A percentile compares a stretch with the other conserved stretches of the same genome.
These are phyloP conservation scores for Halcyon smyrnensis DNA, from an alignment of 2,797 vertebrate genomes.

Conservation along the genomic window DNA sequence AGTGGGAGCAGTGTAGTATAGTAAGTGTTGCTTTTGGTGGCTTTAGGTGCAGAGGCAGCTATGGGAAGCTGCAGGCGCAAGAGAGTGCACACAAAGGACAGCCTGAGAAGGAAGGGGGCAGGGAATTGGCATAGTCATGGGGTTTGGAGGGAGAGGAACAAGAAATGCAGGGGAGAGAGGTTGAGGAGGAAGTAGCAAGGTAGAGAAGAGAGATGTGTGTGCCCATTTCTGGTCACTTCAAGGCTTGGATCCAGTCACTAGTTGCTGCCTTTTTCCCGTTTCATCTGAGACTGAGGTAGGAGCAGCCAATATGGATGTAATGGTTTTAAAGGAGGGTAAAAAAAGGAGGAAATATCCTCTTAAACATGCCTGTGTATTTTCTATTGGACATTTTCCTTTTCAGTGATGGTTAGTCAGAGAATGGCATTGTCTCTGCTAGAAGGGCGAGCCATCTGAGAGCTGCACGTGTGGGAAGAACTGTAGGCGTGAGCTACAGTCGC, in stretches of 20 bases:
- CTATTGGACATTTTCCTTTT: background rate
- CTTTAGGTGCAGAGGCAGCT: background rate
- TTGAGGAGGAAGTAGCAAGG: background rate
- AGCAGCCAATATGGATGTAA: background rate
- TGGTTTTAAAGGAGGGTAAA: background rate
- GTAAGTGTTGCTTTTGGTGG: background rate
- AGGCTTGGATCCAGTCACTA: background rate
- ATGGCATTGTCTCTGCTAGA: background rate
- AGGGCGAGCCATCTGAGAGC: background rate
- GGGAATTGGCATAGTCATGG: background rate
- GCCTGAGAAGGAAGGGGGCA: background rate
- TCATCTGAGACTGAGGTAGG: background rate
- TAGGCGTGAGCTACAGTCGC: background rate
- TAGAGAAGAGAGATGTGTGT: background rate
- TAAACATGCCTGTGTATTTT: background rate
- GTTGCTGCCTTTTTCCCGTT: background rate
- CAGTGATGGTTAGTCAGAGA: background rate
- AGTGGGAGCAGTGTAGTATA: background rate
- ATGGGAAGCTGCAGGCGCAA: background rate
- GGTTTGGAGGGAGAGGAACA: background rate
- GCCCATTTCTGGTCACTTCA: background rate
- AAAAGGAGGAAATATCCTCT: background rate
- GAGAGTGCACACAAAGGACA: background rate
- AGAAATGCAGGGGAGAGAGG: background rate
- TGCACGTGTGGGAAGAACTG: background rate